A percentile compares a stretch with the other conserved stretches of the same genome.
Evolutionary conservation across 92 coral and sea anemone species (phyloP).

Genomic region (Virgularia gustaviana): DNA sequence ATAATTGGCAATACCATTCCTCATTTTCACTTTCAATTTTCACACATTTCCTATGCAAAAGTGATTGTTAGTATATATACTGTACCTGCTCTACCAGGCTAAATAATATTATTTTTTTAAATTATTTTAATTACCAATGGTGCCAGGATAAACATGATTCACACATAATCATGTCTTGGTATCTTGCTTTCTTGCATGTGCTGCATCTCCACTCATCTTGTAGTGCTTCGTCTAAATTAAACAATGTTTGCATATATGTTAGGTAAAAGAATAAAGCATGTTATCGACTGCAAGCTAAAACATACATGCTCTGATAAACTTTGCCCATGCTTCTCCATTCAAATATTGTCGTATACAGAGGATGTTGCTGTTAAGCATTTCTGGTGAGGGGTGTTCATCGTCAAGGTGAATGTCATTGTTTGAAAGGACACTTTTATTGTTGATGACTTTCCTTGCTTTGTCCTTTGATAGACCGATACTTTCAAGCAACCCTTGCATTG

Average conservation of each 20-base stretch:
- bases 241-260: too few species aligned
- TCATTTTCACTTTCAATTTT: neutral
- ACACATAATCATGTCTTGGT: slow-evolving; percentile 15
- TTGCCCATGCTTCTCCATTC: slow-evolving; percentile 8
- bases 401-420: slow-evolving; percentile 33
- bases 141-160: slow-evolving; percentile 12
- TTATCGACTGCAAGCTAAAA: too few species aligned
- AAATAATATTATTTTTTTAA: neutral
- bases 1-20: slow-evolving; percentile 4
- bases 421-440: neutral
- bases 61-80: neutral
- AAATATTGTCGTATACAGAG: slow-evolving; percentile 4
- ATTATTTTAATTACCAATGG: slow-evolving; percentile 7
- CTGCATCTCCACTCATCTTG: slow-evolving; percentile 21
- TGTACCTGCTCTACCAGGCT: neutral
- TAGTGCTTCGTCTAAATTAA: neutral
- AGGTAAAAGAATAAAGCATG: too few species aligned
- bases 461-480: slow-evolving; percentile 7
- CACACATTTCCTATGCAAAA: slow-evolving; percentile 14
- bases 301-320: neutral
- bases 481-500: neutral
- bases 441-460: neutral
- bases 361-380: neutral
- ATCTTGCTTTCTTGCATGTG: slow-evolving; percentile 16
- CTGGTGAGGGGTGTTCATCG: slow-evolving; percentile 45